Percentiles rank a stretch among this genome's conserved stretches.
These are phyloP conservation scores for Graptemys geographica DNA, from an alignment of 2,797 vertebrate genomes.

Conservation along the genomic window DNA sequence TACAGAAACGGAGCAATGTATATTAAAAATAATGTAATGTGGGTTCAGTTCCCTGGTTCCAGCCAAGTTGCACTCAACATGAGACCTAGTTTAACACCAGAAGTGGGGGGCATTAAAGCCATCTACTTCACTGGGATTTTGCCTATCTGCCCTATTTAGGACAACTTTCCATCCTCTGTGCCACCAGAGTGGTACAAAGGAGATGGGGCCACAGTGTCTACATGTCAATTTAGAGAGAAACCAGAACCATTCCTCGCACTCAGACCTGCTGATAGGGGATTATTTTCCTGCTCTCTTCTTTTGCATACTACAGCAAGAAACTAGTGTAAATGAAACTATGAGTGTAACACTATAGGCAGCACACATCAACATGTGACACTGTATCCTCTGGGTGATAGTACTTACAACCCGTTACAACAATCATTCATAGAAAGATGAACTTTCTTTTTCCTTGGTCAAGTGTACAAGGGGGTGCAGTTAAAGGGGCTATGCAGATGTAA, in stretches of 20 bases:
- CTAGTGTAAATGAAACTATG: background rate
- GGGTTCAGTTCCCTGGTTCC: background rate
- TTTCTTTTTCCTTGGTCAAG: background rate
- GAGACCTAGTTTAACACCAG: background rate
- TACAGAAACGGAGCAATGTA: background rate
- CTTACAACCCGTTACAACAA: conserved; percentile 12
- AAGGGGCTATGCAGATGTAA: background rate
- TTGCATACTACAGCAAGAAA: background rate
- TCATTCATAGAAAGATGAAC: background rate
- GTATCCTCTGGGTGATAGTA: background rate
- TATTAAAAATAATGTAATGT: background rate
- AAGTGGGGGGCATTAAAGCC: background rate
- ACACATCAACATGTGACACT: background rate
- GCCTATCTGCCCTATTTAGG: background rate
- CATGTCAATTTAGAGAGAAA: background rate
- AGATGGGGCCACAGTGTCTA: background rate
- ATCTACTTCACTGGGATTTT: background rate
- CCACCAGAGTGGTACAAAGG: background rate
- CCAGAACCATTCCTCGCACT: background rate
- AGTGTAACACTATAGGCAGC: background rate
- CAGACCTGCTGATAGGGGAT: background rate
- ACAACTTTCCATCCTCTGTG: background rate
- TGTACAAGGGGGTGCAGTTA: background rate
- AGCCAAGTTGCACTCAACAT: background rate
- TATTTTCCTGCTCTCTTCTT: background rate